Evolutionary conservation across 2,888 invertebrate species (phyloP).

Genomic region (Gonocerus acuteangulatus): DNA sequence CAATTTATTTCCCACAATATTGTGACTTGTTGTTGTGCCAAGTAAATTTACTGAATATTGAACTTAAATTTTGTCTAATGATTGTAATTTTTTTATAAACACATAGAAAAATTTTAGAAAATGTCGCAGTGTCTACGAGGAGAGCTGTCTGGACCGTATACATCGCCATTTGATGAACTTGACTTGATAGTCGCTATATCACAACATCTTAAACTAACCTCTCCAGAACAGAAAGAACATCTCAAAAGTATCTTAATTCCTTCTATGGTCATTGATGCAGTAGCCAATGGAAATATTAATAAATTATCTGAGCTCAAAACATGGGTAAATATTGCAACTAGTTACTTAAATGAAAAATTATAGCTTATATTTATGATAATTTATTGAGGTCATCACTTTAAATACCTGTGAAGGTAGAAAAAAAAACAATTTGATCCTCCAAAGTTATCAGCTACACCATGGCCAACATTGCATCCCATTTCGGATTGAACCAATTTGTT

Average conservation of each 20-base stretch:
- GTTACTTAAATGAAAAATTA: not conserved
- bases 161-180: constrained; percentile 45
- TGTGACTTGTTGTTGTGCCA: no score
- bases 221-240: constrained; percentile 50
- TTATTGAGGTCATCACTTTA: no score
- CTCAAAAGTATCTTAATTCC: constrained; percentile 58
- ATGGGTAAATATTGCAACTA: constrained; percentile 25
- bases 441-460: no score
- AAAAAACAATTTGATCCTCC: no score
- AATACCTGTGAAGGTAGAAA: no score
- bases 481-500: no score
- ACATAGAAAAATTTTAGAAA: constrained; percentile 61
- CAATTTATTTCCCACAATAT: no score
- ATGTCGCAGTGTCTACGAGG: constrained; percentile 71
- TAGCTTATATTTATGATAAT: not conserved
- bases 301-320: constrained; percentile 45
- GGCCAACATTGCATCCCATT: no score
- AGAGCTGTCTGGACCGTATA: constrained; percentile 56
- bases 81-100: no score
- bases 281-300: constrained; percentile 48
- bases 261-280: constrained; percentile 60
- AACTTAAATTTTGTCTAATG: no score
- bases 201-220: constrained; percentile 50
- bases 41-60: no score
- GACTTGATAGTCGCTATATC: constrained; percentile 53